Base-by-base conservation (phyloP, 2,113 vertebrate genomes). In the Anolis carolinensis region DNA sequence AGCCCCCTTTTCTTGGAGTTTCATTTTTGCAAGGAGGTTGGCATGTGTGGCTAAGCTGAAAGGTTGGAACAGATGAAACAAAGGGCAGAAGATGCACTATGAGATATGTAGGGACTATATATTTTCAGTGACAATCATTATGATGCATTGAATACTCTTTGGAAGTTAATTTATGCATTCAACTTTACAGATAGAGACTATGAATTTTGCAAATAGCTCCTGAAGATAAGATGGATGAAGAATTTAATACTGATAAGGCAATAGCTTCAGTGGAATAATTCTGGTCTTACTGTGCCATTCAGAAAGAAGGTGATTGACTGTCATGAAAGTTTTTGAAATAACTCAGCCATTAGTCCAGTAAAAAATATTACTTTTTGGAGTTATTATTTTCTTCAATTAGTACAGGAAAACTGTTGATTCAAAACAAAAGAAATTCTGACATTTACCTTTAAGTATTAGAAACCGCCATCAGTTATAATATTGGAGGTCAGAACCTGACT, bases 381-480 rank as follows among this genome's bases (percentile, higher is more conserved):
- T 25, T 65, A 27, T 30, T 48, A 81, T 80, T 34, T 25, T 80
- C 48, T 72, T 71, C 6, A 44, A 71, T 16, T 25, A 23, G 27
- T 39, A 55, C 50, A 78, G 9, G 27, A 52, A 55, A 70, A 70
- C 20, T 62, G 27, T 48, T 14, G 79, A 59, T 30, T 59, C 14
- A 59, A 71, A 70, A 30, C 30, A 32, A 73, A 52, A 9, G 27
- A 36, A 80, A 80, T 9, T 27, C 36, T 50, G 34, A 86, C 71
- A 86, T 81, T 78, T 86, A 36, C 16, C 59, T 63, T 73, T 81
- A 81, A 75, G 50, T 75, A 74, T 50, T 65, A 79, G 20, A 68
- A 55, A 20, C 32, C 20, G 23, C 80, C 44, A 84, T 4, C 73
- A 50, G 23, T 86, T 36, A 48, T 73, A 81, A 73, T 50, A 75